A percentile compares a stretch with the other conserved stretches of the same genome.
phyloP scores from a whole-genome alignment of 2,797 vertebrate genomes.

The Podargus strigoides region DNA sequence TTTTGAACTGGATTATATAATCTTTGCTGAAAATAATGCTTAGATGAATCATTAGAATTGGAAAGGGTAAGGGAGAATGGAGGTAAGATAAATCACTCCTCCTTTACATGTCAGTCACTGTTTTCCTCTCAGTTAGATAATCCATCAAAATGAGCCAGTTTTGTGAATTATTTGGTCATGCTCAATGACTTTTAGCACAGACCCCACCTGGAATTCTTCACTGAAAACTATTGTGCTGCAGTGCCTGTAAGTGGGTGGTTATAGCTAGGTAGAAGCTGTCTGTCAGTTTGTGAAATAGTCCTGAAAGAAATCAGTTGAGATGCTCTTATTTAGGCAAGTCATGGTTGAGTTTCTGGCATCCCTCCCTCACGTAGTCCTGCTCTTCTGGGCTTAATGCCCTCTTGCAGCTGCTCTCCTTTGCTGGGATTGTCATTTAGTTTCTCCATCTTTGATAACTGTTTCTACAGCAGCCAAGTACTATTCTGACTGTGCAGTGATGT shows the following conservation, averaged over 20 bases:
- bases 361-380: background rate
- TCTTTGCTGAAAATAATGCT: conserved; percentile 25
- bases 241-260: background rate
- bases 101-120: background rate
- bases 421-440: background rate
- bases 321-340: background rate
- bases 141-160: background rate
- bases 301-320: background rate
- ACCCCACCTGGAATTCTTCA: background rate
- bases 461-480: background rate
- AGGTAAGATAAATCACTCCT: background rate
- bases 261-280: background rate
- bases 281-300: background rate
- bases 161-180: background rate
- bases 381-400: background rate
- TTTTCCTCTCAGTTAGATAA: conserved; percentile 5
- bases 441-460: background rate
- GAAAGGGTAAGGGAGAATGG: background rate
- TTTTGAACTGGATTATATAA: conserved; percentile 3
- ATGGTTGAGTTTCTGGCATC: background rate
- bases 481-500: background rate
- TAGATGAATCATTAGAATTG: conserved; percentile 20
- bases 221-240: background rate
- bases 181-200: background rate
- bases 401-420: conserved; percentile 1